Percentiles rank a stretch among this genome's conserved stretches.
Evolutionary conservation across 2,797 vertebrate genomes (phyloP).

Genomic region (Gobio occitaniae): DNA sequence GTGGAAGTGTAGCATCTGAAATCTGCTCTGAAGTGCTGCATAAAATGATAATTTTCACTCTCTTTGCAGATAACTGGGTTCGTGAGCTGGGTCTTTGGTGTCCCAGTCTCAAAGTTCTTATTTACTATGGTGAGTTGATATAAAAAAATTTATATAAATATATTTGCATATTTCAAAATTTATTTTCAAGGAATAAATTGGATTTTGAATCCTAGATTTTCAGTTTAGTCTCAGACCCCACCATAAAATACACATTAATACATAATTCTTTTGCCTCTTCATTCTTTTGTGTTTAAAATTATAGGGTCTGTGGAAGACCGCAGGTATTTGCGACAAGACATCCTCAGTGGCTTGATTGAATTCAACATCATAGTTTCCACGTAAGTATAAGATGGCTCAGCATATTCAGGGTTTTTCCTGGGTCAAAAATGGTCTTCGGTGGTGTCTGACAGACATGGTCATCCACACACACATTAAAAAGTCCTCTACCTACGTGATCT

Average conservation of each 20-base stretch:
- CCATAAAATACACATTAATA: background rate
- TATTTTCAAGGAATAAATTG: background rate
- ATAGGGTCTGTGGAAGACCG: constrained; percentile 92
- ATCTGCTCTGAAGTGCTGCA: background rate
- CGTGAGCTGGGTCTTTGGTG: constrained; percentile 94
- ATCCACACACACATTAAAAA: no score
- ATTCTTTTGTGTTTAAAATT: constrained; percentile 19
- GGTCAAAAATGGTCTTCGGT: no score
- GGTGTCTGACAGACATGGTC: no score
- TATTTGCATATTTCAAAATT: no score
- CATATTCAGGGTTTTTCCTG: no score
- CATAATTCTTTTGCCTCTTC: background rate
- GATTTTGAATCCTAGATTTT: background rate
- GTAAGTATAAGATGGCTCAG: constrained; percentile 80
- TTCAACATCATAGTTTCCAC: constrained; percentile 94
- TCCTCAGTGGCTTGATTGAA: constrained; percentile 81
- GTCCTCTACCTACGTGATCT: no score
- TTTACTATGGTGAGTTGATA: constrained; percentile 91
- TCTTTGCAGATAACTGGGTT: constrained; percentile 93
- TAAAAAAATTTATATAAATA: no score
- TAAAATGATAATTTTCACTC: background rate
- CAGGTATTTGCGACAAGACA: constrained; percentile 87
- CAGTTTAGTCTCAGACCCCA: background rate
- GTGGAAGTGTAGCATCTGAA: background rate
- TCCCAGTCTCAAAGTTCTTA: constrained; percentile 87